Conservation (phyloP, 2,888 invertebrate species). For the Ochropleura plecta region DNA sequence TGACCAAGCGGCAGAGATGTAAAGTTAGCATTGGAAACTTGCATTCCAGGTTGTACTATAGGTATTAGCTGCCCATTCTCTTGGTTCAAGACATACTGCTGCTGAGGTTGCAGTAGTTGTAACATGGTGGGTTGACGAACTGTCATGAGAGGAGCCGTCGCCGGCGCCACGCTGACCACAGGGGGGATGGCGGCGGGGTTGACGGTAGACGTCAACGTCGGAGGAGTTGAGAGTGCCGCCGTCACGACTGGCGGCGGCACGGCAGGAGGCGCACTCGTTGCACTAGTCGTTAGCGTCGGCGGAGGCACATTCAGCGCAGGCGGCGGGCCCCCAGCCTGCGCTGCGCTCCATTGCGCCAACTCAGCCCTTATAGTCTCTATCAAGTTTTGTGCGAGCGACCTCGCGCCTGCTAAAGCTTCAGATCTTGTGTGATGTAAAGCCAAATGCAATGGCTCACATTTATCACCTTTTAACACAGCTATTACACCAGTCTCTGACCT, state of each 20-base stretch:
- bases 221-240: conserved; percentile 79
- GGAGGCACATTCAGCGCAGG: conserved; percentile 86
- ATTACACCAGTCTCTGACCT: conserved; percentile 94
- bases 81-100: conserved; percentile 87
- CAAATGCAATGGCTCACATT: conserved; percentile 94
- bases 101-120: conserved; percentile 83
- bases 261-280: conserved; percentile 79
- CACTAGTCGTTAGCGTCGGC: conserved; percentile 78
- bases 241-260: conserved; percentile 80
- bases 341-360: conserved; percentile 87
- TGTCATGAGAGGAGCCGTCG: conserved; percentile 85
- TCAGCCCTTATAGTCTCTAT: conserved; percentile 94
- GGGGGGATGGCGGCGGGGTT: conserved; percentile 81
- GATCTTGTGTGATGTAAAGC: conserved; percentile 94
- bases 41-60: conserved; percentile 87
- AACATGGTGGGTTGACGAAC: conserved; percentile 86
- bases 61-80: conserved; percentile 88
- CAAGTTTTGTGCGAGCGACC: conserved; percentile 94
- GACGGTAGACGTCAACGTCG: conserved; percentile 79
- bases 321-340: conserved; percentile 85
- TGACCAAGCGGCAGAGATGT: conserved; percentile 85
- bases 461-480: conserved; percentile 93
- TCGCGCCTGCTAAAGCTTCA: conserved; percentile 93
- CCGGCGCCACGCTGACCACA: conserved; percentile 84
- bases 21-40: conserved; percentile 86